Conservation (phyloP, 2,888 invertebrate species). For the Pemphredon lugubris region DNA sequence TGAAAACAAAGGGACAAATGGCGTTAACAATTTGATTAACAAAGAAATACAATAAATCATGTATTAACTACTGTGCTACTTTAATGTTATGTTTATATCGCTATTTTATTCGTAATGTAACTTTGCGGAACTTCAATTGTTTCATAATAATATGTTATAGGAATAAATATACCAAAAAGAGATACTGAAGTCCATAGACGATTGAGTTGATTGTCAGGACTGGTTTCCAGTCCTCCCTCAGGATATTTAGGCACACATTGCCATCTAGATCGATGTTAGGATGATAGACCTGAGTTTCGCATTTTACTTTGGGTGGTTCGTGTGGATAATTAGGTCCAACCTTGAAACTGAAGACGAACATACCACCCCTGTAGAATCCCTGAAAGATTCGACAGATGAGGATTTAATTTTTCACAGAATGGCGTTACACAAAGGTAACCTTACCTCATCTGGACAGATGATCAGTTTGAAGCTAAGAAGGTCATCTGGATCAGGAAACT, state of each 20-base stretch:
- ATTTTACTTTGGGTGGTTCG: constrained; percentile 99
- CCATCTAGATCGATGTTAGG: constrained; percentile 99
- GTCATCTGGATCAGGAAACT: constrained; percentile 98
- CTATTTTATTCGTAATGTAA: too few relatives aligned
- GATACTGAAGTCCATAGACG: constrained; percentile 98
- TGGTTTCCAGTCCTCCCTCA: constrained; percentile 99
- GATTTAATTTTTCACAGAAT: too few relatives aligned
- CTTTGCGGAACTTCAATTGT: too few relatives aligned
- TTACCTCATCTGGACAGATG: constrained; percentile 96
- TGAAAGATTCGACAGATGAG: constrained; percentile 73
- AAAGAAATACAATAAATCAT: too few relatives aligned
- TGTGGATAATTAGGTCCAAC: constrained; percentile 99
- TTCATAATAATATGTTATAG: not conserved
- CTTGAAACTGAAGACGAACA: constrained; percentile 98
- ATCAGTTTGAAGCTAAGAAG: constrained; percentile 97
- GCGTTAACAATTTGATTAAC: too few relatives aligned
- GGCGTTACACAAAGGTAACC: constrained; percentile 32
- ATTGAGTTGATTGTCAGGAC: constrained; percentile 98
- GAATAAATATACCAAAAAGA: constrained; percentile 98
- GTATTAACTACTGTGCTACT: too few relatives aligned
- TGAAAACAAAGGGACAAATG: constrained; percentile 75
- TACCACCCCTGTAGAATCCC: constrained; percentile 96
- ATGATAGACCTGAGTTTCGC: constrained; percentile 98
- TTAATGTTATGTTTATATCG: too few relatives aligned
- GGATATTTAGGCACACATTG: constrained; percentile 98